Conservation (phyloP, 2,888 invertebrate species). For the Gisinianus flammeolus region DNA sequence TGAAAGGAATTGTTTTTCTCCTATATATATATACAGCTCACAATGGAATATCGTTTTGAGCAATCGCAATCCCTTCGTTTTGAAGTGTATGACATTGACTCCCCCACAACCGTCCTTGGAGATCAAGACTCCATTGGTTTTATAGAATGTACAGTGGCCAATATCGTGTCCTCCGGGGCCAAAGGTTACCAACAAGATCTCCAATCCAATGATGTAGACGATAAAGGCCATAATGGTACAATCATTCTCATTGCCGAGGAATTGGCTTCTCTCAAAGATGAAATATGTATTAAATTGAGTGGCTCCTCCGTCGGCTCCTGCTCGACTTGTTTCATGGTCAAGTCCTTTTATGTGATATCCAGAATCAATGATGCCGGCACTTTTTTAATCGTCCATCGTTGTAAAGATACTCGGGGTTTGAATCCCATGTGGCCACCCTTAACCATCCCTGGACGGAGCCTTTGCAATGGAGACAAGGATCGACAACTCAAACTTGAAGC, state of each 20-base stretch:
- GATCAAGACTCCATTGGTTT: conserved; percentile 66
- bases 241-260: conserved; percentile 57
- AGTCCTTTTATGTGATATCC: conserved; percentile 59
- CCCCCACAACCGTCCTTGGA: conserved; percentile 59
- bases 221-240: conserved; percentile 48
- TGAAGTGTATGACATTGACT: conserved; percentile 63
- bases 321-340: conserved; percentile 51
- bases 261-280: conserved; percentile 57
- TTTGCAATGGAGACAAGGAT: conserved; percentile 67
- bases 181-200: conserved; percentile 45
- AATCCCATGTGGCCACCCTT: conserved; percentile 66
- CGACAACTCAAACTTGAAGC: conserved; percentile 65
- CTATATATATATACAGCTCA: conserved; percentile 31
- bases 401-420: conserved; percentile 65
- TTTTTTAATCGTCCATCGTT: conserved; percentile 63
- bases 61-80: conserved; percentile 67
- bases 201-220: conserved; percentile 33
- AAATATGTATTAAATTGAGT: conserved; percentile 41
- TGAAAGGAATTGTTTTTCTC: not conserved
- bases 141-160: conserved; percentile 63
- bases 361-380: conserved; percentile 62
- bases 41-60: conserved; percentile 66
- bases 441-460: conserved; percentile 62
- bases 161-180: conserved; percentile 54
- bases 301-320: conserved; percentile 50